Base-by-base conservation (phyloP, 2,113 vertebrate species). In the Canis aureus region DNA sequence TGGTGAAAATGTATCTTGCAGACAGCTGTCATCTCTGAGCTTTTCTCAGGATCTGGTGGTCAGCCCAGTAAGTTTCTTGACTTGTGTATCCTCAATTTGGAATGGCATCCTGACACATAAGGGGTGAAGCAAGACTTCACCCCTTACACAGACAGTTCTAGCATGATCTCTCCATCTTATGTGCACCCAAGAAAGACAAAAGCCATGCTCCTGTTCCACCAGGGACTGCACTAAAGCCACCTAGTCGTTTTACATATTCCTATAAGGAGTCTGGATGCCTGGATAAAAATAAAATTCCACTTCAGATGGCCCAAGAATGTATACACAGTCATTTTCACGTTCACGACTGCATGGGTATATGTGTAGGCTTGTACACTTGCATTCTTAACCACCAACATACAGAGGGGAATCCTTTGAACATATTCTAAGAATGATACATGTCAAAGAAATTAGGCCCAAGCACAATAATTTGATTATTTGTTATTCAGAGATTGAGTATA, bases 151-250 rank as follows among this genome's bases (percentile, higher is more conserved):
- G 2, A 53, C 15, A 59, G 11, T 66, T 38, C 11, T 15, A 38
- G 2, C 11, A 27, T 16, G 59, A 20, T 11, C 3, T 84, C 35
- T 71, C 38, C 43, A 2, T 69, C 49, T 27, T 35, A 5, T 32
- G 19, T 11, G 59, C 22, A 92, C 38, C 43, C 64, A 64, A 20
- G 43, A 38, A 94, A 11, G 12, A 83, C 7, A 62, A 83, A 91
- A 51, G 38, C 0, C 9, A 20, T 25, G 5, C 3, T 53, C 20
- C 11, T 27, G 8, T 25, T 1, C 8, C 55, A 23, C 2, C 9
- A 53, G 29, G 2, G 9, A 43, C 7, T 73, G 22, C 29, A 43
- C 11, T 27, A 19, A 53, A 51, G 23, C 5, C 49, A 69, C 25
- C 11, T 20, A 57, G 27, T 51, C 27, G 22, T 67, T n/a, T 88